These are phyloP conservation scores for Laterallus jamaicensis DNA, from an alignment of 2,113 vertebrate species.

Conservation along the genomic window DNA sequence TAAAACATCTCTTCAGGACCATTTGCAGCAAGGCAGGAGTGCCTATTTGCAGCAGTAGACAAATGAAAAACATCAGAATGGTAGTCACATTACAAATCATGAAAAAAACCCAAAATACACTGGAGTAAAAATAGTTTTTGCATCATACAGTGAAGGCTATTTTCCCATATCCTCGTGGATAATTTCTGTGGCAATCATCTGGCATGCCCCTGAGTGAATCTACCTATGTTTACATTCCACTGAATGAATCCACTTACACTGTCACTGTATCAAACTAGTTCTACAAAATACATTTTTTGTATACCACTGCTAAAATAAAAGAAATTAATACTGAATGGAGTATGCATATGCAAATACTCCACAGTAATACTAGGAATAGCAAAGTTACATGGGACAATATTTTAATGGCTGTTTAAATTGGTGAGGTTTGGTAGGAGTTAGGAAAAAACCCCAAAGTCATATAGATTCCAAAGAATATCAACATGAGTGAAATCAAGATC, in stretches of 20 bases:
- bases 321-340: not conserved
- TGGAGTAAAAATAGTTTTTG: not conserved
- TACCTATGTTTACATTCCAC: not conserved
- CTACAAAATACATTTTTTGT: not conserved
- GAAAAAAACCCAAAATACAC: not conserved
- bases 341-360: not conserved
- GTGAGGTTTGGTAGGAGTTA: not conserved
- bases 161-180: not conserved
- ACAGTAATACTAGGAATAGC: not conserved
- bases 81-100: not conserved
- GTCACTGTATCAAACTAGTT: not conserved
- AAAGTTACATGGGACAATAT: rapidly evolving
- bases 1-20: not conserved
- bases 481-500: not conserved
- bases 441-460: not conserved
- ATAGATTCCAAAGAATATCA: not conserved
- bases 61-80: not conserved
- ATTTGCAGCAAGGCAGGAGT: not conserved
- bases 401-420: not conserved
- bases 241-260: not conserved
- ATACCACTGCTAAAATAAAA: not conserved
- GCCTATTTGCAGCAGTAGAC: not conserved
- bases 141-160: not conserved
- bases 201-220: not conserved
- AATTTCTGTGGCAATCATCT: not conserved